Conservation (phyloP, 2,113 vertebrate genomes). For the Nothobranchius furzeri region DNA sequence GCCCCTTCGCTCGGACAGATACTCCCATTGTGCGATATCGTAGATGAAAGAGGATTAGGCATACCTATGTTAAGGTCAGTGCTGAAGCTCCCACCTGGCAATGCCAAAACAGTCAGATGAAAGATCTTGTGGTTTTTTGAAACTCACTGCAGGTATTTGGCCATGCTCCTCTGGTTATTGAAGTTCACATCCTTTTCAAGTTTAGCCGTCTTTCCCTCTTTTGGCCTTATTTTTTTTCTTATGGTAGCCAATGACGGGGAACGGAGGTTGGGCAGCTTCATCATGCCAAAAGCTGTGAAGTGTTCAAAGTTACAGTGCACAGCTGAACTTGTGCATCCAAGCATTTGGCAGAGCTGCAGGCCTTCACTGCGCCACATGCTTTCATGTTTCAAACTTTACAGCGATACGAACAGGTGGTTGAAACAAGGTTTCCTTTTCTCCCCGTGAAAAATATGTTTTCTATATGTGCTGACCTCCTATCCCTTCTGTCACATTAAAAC, state of each 20-base stretch:
- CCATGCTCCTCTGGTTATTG: slow-evolving; percentile 54
- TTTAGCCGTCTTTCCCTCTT: slow-evolving; percentile 14
- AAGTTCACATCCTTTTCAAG: slow-evolving; percentile 52
- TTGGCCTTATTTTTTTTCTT: slow-evolving; percentile 19
- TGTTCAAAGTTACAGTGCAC: slow-evolving; percentile 71
- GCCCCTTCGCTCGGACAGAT: slow-evolving; percentile 62
- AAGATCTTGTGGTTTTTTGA: slow-evolving; percentile 54
- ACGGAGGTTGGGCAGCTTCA: slow-evolving; percentile 43
- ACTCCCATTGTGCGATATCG: slow-evolving; percentile 62
- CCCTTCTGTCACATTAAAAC: slow-evolving; percentile 61
- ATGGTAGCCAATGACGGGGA: slow-evolving; percentile 66
- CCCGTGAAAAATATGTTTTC: slow-evolving; percentile 44
- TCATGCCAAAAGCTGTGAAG: slow-evolving; percentile 57
- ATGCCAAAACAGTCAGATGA: slow-evolving; percentile 69
- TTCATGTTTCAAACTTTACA: slow-evolving; percentile 69
- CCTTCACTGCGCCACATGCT: slow-evolving; percentile 72
- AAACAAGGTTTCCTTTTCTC: slow-evolving; percentile 56
- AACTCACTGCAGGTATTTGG: slow-evolving; percentile 73
- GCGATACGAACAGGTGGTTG: slow-evolving; percentile 76
- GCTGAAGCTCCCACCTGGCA: slow-evolving; percentile 51
- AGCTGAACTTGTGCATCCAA: slow-evolving; percentile 75
- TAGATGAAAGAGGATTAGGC: slow-evolving; percentile 79
- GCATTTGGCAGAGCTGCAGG: slow-evolving; percentile 63
- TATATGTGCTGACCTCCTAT: slow-evolving; percentile 34
- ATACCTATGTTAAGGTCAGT: slow-evolving; percentile 73